Conservation (phyloP, 1,140 invertebrate genomes). For the Leptoteleia sp. region DNA sequence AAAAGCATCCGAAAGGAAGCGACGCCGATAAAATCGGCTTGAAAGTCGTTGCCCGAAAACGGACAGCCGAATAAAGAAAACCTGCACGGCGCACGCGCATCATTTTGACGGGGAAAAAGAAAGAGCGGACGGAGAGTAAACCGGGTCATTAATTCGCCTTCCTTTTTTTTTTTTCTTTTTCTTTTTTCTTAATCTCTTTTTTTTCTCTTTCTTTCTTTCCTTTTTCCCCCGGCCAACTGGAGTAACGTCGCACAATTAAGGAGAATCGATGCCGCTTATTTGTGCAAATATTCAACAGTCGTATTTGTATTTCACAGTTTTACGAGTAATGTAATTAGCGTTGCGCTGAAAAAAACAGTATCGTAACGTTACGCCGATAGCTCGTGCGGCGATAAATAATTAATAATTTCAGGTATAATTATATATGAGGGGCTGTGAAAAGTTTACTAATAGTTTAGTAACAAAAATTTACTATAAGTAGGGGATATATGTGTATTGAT, state of each 20-base stretch:
- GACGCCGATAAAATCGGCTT: slow-evolving; percentile 72
- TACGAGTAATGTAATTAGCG: too few species aligned
- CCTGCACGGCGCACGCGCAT: slow-evolving; percentile 43
- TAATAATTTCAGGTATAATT: too few species aligned
- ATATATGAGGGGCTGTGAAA: too few species aligned
- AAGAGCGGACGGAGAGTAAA: slow-evolving; percentile 67
- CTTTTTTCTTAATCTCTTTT: too few species aligned
- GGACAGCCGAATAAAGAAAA: slow-evolving; percentile 63
- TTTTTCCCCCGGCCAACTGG: slow-evolving; percentile 1
- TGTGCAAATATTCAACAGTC: slow-evolving; percentile 8
- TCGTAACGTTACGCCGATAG: too few species aligned
- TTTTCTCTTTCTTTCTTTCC: too few species aligned
- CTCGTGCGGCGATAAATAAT: too few species aligned
- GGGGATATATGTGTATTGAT: too few species aligned
- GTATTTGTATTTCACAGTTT: slow-evolving; percentile 3
- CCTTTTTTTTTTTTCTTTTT: slow-evolving; percentile 2
- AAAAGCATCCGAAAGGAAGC: slow-evolving; percentile 68
- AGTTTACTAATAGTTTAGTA: too few species aligned
- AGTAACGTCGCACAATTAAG: slow-evolving; percentile 1
- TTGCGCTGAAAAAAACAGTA: too few species aligned
- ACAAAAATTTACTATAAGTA: too few species aligned
- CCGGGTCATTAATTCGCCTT: slow-evolving; percentile 68
- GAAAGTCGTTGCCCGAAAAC: slow-evolving; percentile 74
- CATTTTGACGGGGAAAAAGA: slow-evolving; percentile 43
- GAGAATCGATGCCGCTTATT: slow-evolving; percentile 6